A percentile compares a stretch with the other conserved stretches of the same genome.
Conservation (phyloP, 2,113 vertebrate genomes). For the Cranoglanis bouderius region DNA sequence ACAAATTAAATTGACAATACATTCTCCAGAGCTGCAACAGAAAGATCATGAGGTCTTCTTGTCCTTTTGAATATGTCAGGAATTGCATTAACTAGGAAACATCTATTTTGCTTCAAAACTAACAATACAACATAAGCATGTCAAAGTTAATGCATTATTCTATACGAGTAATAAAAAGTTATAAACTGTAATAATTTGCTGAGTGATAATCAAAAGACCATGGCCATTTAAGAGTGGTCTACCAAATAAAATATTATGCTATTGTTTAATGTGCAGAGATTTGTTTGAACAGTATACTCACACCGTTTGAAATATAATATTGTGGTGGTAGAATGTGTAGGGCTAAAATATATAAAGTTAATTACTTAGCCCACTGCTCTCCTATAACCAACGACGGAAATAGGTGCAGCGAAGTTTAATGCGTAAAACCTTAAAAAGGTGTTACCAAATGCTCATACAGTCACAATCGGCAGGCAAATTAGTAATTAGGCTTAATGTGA, state of each 20-base stretch:
- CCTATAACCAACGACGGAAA: too few relatives aligned
- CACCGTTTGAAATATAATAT: not conserved
- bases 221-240: not conserved
- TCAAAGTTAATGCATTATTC: not conserved
- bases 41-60: not conserved
- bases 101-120: not conserved
- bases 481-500: too few relatives aligned
- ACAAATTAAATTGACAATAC: not conserved
- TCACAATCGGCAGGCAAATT: too few relatives aligned
- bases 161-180: not conserved
- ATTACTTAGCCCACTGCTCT: too few relatives aligned
- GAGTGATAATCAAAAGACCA: not conserved
- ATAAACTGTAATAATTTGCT: not conserved
- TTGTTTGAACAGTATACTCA: not conserved
- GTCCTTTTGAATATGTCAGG: not conserved
- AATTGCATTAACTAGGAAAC: not conserved
- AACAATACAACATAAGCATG: not conserved
- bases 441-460: too few relatives aligned
- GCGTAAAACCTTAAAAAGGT: too few relatives aligned
- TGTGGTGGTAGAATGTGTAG: too few relatives aligned
- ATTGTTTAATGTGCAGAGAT: not conserved
- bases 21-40: not conserved
- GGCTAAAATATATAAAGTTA: too few relatives aligned
- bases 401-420: too few relatives aligned
- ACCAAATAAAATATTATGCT: not conserved